Percentiles rank a stretch among this genome's conserved stretches.
These are phyloP conservation scores for Porphyrio hochstetteri DNA, from an alignment of 2,113 vertebrate species.

Conservation along the genomic window DNA sequence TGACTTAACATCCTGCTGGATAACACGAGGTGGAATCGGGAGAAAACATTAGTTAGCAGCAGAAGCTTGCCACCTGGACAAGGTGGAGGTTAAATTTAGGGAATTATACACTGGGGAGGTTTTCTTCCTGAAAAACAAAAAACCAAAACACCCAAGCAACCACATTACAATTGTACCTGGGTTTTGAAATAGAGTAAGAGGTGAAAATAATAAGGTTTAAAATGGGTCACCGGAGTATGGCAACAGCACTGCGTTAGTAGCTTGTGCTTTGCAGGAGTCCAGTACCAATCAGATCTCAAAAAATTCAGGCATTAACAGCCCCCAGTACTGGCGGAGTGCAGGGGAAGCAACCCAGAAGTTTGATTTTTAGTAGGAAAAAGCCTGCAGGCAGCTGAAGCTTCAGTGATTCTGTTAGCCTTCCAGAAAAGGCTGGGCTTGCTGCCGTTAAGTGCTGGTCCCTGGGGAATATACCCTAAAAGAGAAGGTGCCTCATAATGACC, in stretches of 20 bases:
- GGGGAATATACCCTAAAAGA: not conserved
- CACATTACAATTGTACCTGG: not conserved
- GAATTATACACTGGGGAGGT: not conserved
- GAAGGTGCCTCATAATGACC: not conserved
- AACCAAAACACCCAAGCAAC: not conserved
- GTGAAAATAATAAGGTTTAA: not conserved
- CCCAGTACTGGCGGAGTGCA: not conserved
- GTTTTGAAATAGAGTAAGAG: not conserved
- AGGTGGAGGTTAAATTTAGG: slow-evolving; percentile 25
- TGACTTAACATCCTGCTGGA: slow-evolving; percentile 43
- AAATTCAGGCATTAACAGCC: not conserved
- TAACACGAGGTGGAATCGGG: slow-evolving; percentile 20
- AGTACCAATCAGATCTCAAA: not conserved
- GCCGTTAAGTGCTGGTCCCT: not conserved
- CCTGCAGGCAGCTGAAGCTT: not conserved
- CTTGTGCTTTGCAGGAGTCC: not conserved
- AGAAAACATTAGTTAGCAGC: slow-evolving; percentile 61
- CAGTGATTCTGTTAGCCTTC: not conserved
- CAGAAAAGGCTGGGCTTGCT: not conserved
- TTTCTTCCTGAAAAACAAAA: not conserved
- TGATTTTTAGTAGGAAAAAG: not conserved
- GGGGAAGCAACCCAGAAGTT: not conserved
- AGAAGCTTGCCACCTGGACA: slow-evolving; percentile 39
- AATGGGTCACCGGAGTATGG: not conserved
- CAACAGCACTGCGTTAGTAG: not conserved